These are phyloP conservation scores for Volucella inflata DNA, from an alignment of 2,888 invertebrate genomes.

Conservation along the genomic window DNA sequence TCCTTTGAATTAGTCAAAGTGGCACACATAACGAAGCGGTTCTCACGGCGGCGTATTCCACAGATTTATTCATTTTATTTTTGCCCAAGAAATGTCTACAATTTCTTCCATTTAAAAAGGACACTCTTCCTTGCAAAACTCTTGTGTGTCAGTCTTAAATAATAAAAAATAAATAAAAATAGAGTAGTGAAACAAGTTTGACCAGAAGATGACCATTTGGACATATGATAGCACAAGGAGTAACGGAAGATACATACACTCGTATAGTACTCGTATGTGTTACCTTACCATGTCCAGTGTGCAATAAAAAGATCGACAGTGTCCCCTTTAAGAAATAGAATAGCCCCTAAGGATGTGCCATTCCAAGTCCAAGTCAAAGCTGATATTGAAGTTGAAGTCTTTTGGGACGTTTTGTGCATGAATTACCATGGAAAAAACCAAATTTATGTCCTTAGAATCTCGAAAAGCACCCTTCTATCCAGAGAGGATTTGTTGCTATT, in stretches of 20 bases:
- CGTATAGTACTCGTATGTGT: too few species aligned
- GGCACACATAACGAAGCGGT: conserved; percentile 72
- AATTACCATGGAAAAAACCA: conserved; percentile 67
- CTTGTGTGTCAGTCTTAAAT: background rate
- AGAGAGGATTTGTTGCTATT: background rate
- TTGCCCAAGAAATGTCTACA: conserved; percentile 40
- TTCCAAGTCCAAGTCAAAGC: too few species aligned
- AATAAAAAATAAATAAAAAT: conserved; percentile 35
- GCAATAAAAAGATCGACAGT: conserved; percentile 28
- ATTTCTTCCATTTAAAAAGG: conserved; percentile 60
- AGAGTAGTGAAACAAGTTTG: conserved; percentile 70
- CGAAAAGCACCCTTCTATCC: conserved; percentile 35
- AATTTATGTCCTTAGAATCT: conserved; percentile 69
- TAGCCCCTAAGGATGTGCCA: conserved; percentile 45
- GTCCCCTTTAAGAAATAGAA: conserved; percentile 55
- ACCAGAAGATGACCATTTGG: conserved; percentile 74
- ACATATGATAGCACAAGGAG: conserved; percentile 63
- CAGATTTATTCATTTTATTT: conserved; percentile 27
- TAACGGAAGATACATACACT: conserved; percentile 70
- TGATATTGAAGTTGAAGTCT: conserved; percentile 35
- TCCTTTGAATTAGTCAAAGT: conserved; percentile 62
- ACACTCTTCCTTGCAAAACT: conserved; percentile 44
- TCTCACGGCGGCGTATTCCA: conserved; percentile 55
- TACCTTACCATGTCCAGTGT: too few species aligned
- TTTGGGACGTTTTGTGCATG: conserved; percentile 72